Conservation (phyloP, 2,888 invertebrate genomes). For the Danaus chrysippus region DNA sequence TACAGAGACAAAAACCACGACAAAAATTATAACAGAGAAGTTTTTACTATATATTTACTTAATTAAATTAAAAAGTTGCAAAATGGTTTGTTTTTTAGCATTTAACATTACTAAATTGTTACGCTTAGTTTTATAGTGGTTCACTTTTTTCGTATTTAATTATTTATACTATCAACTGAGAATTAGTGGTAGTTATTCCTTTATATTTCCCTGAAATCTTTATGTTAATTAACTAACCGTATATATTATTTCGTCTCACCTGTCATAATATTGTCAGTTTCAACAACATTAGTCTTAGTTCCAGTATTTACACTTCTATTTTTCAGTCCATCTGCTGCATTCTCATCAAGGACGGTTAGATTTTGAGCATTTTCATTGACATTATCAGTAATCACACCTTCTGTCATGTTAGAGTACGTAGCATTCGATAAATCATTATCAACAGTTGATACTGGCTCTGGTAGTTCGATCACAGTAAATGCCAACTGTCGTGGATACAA, state of each 20-base stretch:
- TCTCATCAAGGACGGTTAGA: constrained; percentile 18
- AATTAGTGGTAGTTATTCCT: no score
- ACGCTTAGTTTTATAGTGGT: no score
- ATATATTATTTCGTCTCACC: constrained; percentile 13
- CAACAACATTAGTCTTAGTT: constrained; percentile 10
- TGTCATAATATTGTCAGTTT: constrained; percentile 17
- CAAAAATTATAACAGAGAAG: no score
- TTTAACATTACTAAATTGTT: no score
- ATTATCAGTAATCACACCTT: constrained; percentile 16
- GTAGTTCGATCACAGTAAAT: constrained; percentile 47
- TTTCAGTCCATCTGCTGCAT: constrained; percentile 3
- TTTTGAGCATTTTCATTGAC: constrained; percentile 25
- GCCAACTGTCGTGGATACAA: constrained; percentile 54
- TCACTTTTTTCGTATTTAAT: no score
- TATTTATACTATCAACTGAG: no score
- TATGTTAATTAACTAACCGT: no score
- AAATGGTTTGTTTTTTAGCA: no score
- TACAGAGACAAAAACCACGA: no score
- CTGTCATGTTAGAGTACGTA: constrained; percentile 11
- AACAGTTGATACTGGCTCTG: constrained; percentile 23
- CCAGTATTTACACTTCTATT: constrained; percentile 13
- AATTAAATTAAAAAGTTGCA: no score
- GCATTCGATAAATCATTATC: constrained; percentile 24
- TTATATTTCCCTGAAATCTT: no score
- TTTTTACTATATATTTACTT: no score